Evolutionary conservation across 2,797 vertebrate genomes (phyloP), one percentile per base, ranked within the genome.

Genomic region (Lateolabrax maculatus): DNA sequence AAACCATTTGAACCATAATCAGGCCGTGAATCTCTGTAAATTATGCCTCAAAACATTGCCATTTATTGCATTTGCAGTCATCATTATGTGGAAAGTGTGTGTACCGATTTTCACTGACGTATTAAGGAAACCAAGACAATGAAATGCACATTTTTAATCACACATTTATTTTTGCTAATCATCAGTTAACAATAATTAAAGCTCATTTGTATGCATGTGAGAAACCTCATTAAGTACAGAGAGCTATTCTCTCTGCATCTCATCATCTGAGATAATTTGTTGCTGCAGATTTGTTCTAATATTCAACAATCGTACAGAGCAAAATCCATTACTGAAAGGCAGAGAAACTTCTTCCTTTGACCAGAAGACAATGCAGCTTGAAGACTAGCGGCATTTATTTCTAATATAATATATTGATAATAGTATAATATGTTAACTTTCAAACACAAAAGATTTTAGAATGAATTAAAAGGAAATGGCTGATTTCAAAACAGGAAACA

Each of bases 211-310:
- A 63, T 67, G 56, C 43, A 57, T 46, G 15, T 48, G 27, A 15
- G 18, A 27, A 71, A 69, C 1, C 15, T 51, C 61, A 77, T 74
- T 73, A 61, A 72, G 76, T 37, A 37, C 34, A 9, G 21, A 66
- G 25, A 49, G 58, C n/a, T 31, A 41, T 48, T 39, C 34, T 29
- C 19, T 53, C 16, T 12, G 4, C 9, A 23, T 53, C 2, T 60
- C 46, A 68, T 72, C 21, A 37, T 61, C 29, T 27, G 15, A 57
- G 11, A 19, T 56, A 21, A 68, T 60, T 57, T 69, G 61, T 62
- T 53, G 56, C 51, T 64, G 9, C 46, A 63, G 44, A 48, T 56
- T 39, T 64, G n/a, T 15, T 11, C 18, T n/a, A 43, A 63, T 39
- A 23, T 65, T 58, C 11, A 43, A 56, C 60, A 66, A 27, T 41